These are phyloP conservation scores for Holothuria leucospilota DNA, from an alignment of 53 echinoderm and acorn worm genomes.

Conservation along the genomic window DNA sequence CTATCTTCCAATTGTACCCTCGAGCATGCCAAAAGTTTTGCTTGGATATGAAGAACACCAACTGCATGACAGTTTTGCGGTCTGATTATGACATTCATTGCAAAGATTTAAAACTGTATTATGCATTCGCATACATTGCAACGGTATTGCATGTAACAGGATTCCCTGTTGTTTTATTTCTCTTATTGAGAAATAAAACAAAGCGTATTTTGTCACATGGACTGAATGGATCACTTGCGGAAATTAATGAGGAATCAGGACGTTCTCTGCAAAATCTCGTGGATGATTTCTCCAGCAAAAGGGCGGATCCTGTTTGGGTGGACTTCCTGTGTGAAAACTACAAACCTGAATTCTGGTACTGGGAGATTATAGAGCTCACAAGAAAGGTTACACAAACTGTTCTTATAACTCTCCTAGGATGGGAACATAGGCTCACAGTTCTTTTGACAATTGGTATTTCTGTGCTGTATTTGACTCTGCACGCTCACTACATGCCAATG, in stretches of 20 bases:
- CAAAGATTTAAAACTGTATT: not conserved
- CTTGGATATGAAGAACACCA: constrained; percentile 8
- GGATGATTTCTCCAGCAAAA: too few species aligned
- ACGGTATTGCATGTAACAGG: constrained; percentile 46
- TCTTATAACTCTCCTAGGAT: too few species aligned
- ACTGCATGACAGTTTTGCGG: constrained; percentile 2
- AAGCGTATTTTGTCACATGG: too few species aligned
- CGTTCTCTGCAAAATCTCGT: too few species aligned
- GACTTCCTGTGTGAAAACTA: too few species aligned
- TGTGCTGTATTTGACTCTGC: constrained; percentile 52
- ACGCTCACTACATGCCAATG: constrained; percentile 61
- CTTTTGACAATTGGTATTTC: constrained; percentile 52
- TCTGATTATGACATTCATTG: constrained; percentile 65
- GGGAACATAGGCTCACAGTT: constrained; percentile 26
- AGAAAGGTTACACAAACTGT: too few species aligned
- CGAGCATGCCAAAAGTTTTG: constrained; percentile 49
- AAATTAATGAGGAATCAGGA: too few species aligned
- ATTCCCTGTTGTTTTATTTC: constrained; percentile 48
- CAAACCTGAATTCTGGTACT: too few species aligned
- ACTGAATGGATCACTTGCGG: too few species aligned
- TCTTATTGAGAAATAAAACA: constrained; percentile 15
- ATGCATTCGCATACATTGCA: constrained; percentile 46
- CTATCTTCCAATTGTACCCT: constrained; percentile 46
- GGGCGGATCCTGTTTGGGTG: too few species aligned
- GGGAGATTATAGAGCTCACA: too few species aligned